Percentiles rank a stretch among this genome's conserved stretches.
phyloP scores from a whole-genome alignment of 2,888 invertebrate species.

The Anorthoa munda region DNA sequence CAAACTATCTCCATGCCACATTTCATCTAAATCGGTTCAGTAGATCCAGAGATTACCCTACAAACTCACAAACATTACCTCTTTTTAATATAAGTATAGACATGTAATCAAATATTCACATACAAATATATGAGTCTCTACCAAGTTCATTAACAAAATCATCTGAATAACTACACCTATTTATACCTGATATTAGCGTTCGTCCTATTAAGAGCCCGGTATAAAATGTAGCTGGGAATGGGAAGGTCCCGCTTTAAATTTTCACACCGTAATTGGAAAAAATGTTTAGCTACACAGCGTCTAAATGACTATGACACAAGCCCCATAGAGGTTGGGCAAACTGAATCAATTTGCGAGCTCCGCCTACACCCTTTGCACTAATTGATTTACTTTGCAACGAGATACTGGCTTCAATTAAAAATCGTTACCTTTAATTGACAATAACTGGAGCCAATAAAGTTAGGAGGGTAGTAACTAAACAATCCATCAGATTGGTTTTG shows the following conservation, averaged over 20 bases:
- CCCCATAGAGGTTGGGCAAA: constrained; percentile 73
- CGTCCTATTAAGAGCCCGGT: constrained; percentile 38
- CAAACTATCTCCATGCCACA: too few species aligned
- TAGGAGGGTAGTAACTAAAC: constrained; percentile 69
- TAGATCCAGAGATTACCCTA: too few species aligned
- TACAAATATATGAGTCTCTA: constrained; percentile 11
- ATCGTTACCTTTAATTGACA: constrained; percentile 82
- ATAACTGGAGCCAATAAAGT: constrained; percentile 75
- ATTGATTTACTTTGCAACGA: constrained; percentile 89
- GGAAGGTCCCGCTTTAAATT: constrained; percentile 49
- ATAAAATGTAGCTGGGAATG: constrained; percentile 25
- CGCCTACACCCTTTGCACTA: constrained; percentile 80
- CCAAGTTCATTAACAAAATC: constrained; percentile 52
- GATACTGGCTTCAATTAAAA: constrained; percentile 85
- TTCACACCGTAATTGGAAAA: constrained; percentile 64
- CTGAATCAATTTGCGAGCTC: constrained; percentile 79
- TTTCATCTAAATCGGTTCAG: too few species aligned
- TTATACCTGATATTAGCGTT: constrained; percentile 39
- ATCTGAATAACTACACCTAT: constrained; percentile 43
- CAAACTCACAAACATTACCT: too few species aligned
- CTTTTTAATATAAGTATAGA: constrained; percentile 44
- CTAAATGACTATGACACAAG: constrained; percentile 62
- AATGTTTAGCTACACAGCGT: constrained; percentile 56
- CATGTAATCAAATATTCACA: constrained; percentile 34
- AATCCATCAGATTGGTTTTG: constrained; percentile 52